Percentiles rank a stretch among this genome's conserved stretches.
Evolutionary conservation across 2,888 invertebrate genomes (phyloP).

Genomic region (Furcula furcula): DNA sequence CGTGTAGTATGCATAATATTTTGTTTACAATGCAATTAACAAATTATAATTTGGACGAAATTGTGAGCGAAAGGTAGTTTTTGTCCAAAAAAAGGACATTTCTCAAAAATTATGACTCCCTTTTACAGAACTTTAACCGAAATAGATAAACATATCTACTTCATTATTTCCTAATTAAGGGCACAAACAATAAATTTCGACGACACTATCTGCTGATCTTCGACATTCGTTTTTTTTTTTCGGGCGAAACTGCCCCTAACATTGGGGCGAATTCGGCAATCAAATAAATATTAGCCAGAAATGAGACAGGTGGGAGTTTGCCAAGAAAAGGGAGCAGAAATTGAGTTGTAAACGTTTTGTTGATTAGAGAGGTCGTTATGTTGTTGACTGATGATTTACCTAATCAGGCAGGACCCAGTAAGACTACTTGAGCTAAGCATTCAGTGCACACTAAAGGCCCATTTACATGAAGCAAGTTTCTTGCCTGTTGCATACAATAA

Average conservation of each 20-base stretch:
- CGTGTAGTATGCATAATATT: too few species aligned
- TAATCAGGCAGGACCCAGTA: too few species aligned
- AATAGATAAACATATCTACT: slow-evolving; percentile 12
- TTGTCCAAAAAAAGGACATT: too few species aligned
- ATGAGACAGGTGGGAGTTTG: slow-evolving; percentile 56
- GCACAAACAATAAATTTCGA: slow-evolving; percentile 36
- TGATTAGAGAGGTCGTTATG: background rate
- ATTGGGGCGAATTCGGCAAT: slow-evolving; percentile 64
- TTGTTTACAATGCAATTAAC: too few species aligned
- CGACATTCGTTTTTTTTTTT: slow-evolving; percentile 28
- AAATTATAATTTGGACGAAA: too few species aligned
- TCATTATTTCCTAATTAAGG: slow-evolving; percentile 33
- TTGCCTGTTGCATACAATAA: too few species aligned
- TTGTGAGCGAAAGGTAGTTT: too few species aligned
- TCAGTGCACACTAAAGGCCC: too few species aligned
- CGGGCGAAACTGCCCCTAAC: slow-evolving; percentile 35
- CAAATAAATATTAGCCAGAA: slow-evolving; percentile 73
- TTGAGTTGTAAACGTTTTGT: background rate
- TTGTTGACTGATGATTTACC: background rate
- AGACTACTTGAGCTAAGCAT: too few species aligned
- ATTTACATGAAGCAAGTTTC: too few species aligned
- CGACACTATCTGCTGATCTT: slow-evolving; percentile 27
- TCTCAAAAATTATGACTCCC: too few species aligned
- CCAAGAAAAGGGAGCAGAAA: background rate
- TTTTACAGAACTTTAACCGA: background rate